phyloP scores from a whole-genome alignment of 92 coral and sea anemone species.

The Bergia puertoricense region DNA sequence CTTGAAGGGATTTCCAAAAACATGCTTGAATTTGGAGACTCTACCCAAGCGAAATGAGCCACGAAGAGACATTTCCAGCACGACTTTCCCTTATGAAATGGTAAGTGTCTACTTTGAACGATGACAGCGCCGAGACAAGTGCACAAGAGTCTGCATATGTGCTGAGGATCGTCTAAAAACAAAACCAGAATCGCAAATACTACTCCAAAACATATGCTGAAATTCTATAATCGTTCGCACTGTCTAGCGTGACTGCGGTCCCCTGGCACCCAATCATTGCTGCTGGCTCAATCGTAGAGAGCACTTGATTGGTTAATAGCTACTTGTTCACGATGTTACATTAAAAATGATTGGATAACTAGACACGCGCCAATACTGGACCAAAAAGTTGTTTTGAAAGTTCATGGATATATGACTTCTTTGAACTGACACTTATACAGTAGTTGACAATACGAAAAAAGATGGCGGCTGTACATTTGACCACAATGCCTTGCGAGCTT shows the following conservation, averaged over 20 bases:
- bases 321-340: conserved; percentile 10
- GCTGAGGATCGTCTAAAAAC: conserved; percentile 34
- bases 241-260: conserved; percentile 42
- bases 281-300: background rate
- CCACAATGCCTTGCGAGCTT: no score
- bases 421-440: no score
- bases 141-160: conserved; percentile 34
- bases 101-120: conserved; percentile 16
- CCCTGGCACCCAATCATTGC: conserved; percentile 33
- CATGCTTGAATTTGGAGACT: conserved; percentile 92
- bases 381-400: no score
- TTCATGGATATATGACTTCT: no score
- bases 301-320: conserved; percentile 22
- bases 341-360: conserved; percentile 32
- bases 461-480: no score
- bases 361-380: conserved; percentile 47
- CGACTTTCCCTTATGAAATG: background rate
- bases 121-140: background rate
- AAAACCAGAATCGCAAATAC: conserved; percentile 13
- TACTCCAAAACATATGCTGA: background rate
- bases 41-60: conserved; percentile 77
- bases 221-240: background rate
- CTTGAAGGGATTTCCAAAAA: conserved; percentile 88
- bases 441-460: no score
- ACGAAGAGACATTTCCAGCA: conserved; percentile 52